A percentile compares a stretch with the other conserved stretches of the same genome.
Evolutionary conservation across 2,113 vertebrate species (phyloP).

Genomic region (Neofelis nebulosa): DNA sequence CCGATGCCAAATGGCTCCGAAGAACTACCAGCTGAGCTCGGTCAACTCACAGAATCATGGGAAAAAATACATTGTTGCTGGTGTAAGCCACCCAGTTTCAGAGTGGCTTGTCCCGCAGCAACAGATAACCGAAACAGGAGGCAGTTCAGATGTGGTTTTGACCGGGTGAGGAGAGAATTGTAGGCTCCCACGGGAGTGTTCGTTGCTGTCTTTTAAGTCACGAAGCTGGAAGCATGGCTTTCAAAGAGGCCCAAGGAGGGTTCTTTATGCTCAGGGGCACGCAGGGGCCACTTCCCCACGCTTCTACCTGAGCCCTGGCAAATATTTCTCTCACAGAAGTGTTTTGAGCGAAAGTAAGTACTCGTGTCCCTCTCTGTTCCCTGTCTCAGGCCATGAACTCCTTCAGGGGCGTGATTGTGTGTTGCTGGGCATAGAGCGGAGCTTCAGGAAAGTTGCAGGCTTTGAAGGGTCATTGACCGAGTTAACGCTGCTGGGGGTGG

Average conservation of each 20-base stretch:
- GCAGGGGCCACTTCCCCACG: neutral
- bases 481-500: neutral
- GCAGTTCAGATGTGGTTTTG: neutral
- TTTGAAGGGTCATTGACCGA: constrained; percentile 20
- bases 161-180: neutral
- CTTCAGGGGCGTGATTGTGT: neutral
- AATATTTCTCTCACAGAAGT: constrained; percentile 3
- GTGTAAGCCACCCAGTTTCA: neutral
- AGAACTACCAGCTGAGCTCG: neutral
- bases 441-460: neutral
- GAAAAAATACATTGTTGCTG: neutral
- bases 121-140: neutral
- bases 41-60: neutral
- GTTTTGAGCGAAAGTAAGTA: neutral
- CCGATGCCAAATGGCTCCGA: neutral
- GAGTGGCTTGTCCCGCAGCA: neutral
- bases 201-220: neutral
- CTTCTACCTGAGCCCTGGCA: neutral
- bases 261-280: neutral
- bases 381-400: neutral
- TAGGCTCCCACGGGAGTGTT: neutral
- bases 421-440: neutral
- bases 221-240: neutral
- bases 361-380: neutral
- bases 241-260: neutral